Percentiles rank a stretch among this genome's conserved stretches.
phyloP scores from a whole-genome alignment of 1,140 invertebrate genomes.

The Pseudachorutes palmiensis region DNA sequence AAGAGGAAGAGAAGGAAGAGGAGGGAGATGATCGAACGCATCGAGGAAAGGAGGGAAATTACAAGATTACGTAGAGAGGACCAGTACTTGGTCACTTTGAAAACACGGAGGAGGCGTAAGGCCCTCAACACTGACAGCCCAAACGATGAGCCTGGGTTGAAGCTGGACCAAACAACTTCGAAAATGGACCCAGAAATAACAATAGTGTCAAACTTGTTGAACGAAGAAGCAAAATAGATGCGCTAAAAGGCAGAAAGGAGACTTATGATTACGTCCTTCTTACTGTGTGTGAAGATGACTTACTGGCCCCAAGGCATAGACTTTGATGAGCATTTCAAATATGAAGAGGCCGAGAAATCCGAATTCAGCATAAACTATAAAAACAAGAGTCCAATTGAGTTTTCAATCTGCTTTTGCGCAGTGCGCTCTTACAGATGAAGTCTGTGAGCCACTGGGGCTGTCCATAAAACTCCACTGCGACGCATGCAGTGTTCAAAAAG shows the following conservation, averaged over 20 bases:
- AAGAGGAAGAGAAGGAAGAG: conserved; percentile 99
- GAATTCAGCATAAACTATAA: conserved; percentile 90
- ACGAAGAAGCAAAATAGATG: conserved; percentile 97
- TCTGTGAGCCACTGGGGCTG: conserved; percentile 90
- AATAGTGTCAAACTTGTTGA: conserved; percentile 97
- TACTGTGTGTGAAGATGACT: neutral
- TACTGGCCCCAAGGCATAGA: conserved; percentile 84
- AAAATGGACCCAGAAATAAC: conserved; percentile 98
- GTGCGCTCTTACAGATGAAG: conserved; percentile 85
- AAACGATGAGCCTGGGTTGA: conserved; percentile 88
- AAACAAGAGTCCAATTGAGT: conserved; percentile 38
- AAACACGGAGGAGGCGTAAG: conserved; percentile 93
- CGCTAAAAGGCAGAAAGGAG: conserved; percentile 42
- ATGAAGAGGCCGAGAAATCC: conserved; percentile 98
- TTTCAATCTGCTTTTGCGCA: neutral
- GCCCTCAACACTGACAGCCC: conserved; percentile 98
- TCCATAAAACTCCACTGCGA: conserved; percentile 95
- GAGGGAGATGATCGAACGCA: conserved; percentile 99
- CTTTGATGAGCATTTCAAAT: conserved; percentile 98
- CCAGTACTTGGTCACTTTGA: conserved; percentile 91
- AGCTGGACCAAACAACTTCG: conserved; percentile 96
- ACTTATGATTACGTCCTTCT: neutral
- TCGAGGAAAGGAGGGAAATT: conserved; percentile 97
- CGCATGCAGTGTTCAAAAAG: conserved; percentile 97
- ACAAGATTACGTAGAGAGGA: conserved; percentile 95